A percentile compares a stretch with the other conserved stretches of the same genome.
Evolutionary conservation across 1,140 invertebrate species (phyloP).

Genomic region (Sminthurides bifidus): DNA sequence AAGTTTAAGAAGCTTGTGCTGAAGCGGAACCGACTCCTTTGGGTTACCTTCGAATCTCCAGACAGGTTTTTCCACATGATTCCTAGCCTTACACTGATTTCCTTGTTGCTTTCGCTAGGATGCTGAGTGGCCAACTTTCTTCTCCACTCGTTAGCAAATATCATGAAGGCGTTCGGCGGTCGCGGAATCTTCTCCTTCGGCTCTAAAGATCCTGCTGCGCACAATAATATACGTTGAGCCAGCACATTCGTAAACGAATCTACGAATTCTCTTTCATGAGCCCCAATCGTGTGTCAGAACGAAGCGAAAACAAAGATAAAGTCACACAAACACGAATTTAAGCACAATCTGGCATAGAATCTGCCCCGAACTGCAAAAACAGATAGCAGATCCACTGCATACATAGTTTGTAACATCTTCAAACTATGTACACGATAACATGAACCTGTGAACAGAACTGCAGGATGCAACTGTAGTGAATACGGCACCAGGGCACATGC

Average conservation of each 20-base stretch:
- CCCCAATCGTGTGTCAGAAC: too few relatives aligned
- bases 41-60: constrained; percentile 36
- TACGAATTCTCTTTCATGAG: background rate
- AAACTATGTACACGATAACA: background rate
- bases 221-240: constrained; percentile 21
- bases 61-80: constrained; percentile 42
- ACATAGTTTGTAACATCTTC: background rate
- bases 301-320: too few relatives aligned
- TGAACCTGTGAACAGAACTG: background rate
- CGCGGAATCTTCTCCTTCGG: constrained; percentile 35
- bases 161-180: constrained; percentile 46
- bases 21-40: background rate
- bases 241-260: background rate
- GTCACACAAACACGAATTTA: too few relatives aligned
- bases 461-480: too few relatives aligned
- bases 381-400: background rate
- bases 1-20: too few relatives aligned
- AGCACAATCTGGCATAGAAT: background rate
- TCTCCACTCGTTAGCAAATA: constrained; percentile 43
- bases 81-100: constrained; percentile 42
- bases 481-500: too few relatives aligned
- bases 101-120: constrained; percentile 42
- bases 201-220: constrained; percentile 16
- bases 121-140: constrained; percentile 38
- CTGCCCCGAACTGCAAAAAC: background rate